These are phyloP conservation scores for Grapholita molesta DNA, from an alignment of 1,140 invertebrate genomes.

Conservation along the genomic window DNA sequence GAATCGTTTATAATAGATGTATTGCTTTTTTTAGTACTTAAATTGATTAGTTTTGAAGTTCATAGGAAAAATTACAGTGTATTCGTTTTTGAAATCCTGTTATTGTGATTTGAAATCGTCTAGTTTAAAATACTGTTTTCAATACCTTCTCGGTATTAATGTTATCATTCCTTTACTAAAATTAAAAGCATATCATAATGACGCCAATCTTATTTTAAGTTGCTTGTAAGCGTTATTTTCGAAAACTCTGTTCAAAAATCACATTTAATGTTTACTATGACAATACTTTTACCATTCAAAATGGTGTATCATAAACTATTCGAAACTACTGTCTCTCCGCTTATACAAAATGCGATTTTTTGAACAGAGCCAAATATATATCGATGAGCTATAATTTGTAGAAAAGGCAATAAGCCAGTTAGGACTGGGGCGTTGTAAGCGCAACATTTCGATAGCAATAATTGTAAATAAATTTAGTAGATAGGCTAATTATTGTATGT, in stretches of 20 bases:
- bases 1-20: neutral
- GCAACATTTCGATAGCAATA: slow-evolving; percentile 72
- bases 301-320: neutral
- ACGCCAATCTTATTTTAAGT: slow-evolving; percentile 48
- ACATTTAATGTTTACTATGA: neutral
- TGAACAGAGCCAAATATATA: slow-evolving; percentile 36
- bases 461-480: slow-evolving; percentile 69
- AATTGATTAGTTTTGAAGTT: neutral
- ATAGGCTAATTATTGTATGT: slow-evolving; percentile 76
- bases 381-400: slow-evolving; percentile 41
- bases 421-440: slow-evolving; percentile 64
- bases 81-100: neutral
- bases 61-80: neutral
- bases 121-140: slow-evolving; percentile 22
- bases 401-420: slow-evolving; percentile 61
- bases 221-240: slow-evolving; percentile 34
- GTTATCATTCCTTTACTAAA: slow-evolving; percentile 51
- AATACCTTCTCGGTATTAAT: slow-evolving; percentile 34
- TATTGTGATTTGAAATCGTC: neutral
- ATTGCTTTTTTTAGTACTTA: neutral
- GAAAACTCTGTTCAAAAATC: slow-evolving; percentile 43
- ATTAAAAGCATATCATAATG: slow-evolving; percentile 60
- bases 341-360: slow-evolving; percentile 20
- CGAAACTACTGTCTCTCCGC: neutral
- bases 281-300: slow-evolving; percentile 7